phyloP scores from a whole-genome alignment of 2,113 vertebrate genomes.

The Madoqua kirkii region DNA sequence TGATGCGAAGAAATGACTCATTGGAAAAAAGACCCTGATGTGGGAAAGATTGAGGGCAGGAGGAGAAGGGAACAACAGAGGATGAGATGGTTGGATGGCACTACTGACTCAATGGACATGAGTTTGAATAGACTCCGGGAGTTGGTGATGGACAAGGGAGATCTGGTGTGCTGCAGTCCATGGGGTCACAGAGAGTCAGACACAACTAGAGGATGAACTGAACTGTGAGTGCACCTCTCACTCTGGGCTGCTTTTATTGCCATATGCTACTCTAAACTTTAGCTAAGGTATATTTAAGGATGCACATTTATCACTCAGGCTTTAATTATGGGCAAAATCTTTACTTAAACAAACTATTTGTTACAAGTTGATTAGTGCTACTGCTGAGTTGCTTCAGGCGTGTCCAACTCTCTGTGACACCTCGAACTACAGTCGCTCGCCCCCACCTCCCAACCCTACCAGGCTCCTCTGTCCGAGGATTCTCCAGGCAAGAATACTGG shows the following conservation, averaged over 20 bases:
- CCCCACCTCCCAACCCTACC: too few relatives aligned
- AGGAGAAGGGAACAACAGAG: not conserved
- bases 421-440: accelerated
- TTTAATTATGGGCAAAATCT: slow-evolving; percentile 31
- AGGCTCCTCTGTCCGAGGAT: not conserved
- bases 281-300: slow-evolving; percentile 29
- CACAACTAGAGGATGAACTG: not conserved
- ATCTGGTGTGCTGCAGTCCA: not conserved
- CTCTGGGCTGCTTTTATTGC: slow-evolving; percentile 23
- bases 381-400: accelerated
- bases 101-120: not conserved
- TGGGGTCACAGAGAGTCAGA: not conserved
- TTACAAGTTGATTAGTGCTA: not conserved
- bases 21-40: not conserved
- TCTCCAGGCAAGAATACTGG: not conserved
- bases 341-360: not conserved
- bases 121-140: not conserved
- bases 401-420: not conserved
- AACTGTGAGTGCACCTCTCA: not conserved
- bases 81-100: not conserved
- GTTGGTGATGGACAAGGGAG: not conserved
- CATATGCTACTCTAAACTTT: not conserved
- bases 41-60: not conserved
- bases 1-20: not conserved
- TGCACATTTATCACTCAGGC: not conserved